Percentiles rank a stretch among this genome's conserved stretches.
phyloP scores from a whole-genome alignment of 2,888 invertebrate species.

The Noctua janthe region DNA sequence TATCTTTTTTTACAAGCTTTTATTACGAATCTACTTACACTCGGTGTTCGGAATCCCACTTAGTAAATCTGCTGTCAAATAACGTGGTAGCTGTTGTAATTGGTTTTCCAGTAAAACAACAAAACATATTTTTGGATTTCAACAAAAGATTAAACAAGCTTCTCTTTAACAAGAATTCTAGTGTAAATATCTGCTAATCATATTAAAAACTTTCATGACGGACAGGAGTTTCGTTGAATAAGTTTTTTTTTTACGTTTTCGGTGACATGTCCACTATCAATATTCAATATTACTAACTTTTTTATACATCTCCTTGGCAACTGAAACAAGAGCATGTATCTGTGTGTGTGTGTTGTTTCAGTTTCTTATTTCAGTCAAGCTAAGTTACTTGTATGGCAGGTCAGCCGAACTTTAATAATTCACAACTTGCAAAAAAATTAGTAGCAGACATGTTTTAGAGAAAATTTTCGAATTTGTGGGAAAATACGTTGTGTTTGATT shows the following conservation, averaged over 20 bases:
- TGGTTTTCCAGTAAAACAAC: background rate
- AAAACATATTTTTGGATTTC: background rate
- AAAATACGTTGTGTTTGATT: too few relatives aligned
- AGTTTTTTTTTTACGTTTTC: constrained; percentile 10
- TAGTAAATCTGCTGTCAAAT: constrained; percentile 1
- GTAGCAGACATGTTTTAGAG: background rate
- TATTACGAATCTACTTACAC: background rate
- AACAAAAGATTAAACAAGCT: background rate
- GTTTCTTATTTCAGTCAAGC: constrained; percentile 16
- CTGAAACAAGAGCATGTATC: too few relatives aligned
- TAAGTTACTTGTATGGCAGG: background rate
- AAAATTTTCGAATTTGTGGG: background rate
- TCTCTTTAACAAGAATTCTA: background rate
- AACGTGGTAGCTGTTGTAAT: background rate
- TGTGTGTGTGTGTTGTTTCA: too few relatives aligned
- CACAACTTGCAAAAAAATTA: background rate
- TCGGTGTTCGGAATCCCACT: too few relatives aligned
- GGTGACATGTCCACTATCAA: constrained; percentile 10
- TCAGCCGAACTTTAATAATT: constrained; percentile 6
- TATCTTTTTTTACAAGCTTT: background rate
- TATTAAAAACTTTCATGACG: background rate
- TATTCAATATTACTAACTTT: constrained; percentile 14
- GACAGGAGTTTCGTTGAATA: background rate
- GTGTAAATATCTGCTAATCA: background rate
- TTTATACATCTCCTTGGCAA: constrained; percentile 2